phyloP scores from a whole-genome alignment of 2,113 vertebrate species.

The Gymnorhina tibicen region DNA sequence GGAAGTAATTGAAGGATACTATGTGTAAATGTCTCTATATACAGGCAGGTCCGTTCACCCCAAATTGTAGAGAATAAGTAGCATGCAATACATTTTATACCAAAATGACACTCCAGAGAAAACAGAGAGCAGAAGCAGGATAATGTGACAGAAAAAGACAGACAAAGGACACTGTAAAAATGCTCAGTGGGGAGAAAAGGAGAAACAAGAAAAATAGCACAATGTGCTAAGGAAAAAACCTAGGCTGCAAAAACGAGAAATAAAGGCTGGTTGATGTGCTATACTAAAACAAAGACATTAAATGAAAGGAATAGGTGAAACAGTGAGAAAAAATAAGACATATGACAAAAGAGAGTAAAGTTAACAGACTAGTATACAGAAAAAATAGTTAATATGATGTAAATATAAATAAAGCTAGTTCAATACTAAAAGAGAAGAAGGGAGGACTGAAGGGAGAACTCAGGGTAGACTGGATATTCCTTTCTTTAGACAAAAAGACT shows the following conservation, averaged over 20 bases:
- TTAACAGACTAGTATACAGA: neutral
- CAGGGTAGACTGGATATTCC: neutral
- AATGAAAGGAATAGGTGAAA: neutral
- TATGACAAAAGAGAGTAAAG: neutral
- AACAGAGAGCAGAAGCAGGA: neutral
- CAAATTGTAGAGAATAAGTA: constrained; percentile 29
- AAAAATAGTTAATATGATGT: neutral
- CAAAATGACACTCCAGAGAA: constrained; percentile 36
- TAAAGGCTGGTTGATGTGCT: neutral
- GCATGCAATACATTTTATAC: constrained; percentile 15
- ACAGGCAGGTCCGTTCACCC: neutral
- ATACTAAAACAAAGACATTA: neutral
- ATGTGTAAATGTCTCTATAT: neutral
- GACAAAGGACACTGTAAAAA: constrained; percentile 22
- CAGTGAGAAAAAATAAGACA: neutral
- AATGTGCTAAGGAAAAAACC: neutral
- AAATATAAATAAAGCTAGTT: neutral
- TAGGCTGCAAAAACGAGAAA: neutral
- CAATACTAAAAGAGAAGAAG: neutral
- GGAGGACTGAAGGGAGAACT: neutral
- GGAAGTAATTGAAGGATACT: constrained; percentile 15
- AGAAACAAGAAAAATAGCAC: neutral
- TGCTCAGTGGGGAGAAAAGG: neutral
- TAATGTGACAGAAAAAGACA: constrained; percentile 53
- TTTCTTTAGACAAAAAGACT: neutral